Base-by-base conservation (phyloP, 2,797 vertebrate species). In the Dendrocincla tyrannina region DNA sequence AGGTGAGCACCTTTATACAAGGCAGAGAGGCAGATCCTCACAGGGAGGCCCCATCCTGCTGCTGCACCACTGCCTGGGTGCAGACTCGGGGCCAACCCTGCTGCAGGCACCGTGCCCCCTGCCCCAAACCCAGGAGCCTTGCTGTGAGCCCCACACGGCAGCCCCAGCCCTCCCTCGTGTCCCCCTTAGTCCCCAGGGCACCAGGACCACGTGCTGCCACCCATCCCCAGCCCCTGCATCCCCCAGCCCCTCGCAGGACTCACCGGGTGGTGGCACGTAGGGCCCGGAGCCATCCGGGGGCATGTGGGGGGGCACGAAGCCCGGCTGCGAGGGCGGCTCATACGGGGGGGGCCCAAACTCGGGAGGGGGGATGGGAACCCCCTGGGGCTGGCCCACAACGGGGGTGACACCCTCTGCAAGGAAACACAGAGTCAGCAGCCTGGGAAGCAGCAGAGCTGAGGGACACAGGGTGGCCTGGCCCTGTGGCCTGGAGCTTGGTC, bases 261-360 rank as follows among this genome's bases (percentile, higher is more conserved):
- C 95, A 98, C 98, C 98, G 42, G 97, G 97, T 5, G 98, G 96
- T 44, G 44, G 44, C 94, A 97, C 42, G 2, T 97, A 98, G 90
- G 97, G 97, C 97, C 98, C 97, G 1, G 97, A 90, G 42, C 98
- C 97, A n/a, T 99, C 99, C 27, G 98, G 97, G 55, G 98, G 98
- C 94, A 99, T 98, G 60, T 99, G 99, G 8, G 99, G 98, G 13
- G 99, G 98, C 17, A 99, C 94, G 2, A 99, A 99, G 55, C 99
- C 98, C 0, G 98, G 98, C 60, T 99, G 98, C 0, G 97, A 97
- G 33, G 98, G 96, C 0, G 98, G 98, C 89, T 99, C 99, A 7
- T 99, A 99, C 0, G 99, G 99, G 23, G 99, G 99, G 23, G 99
- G 99, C 3, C 99, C 99, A 1, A 99, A 98, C 41, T 99, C 99